Base-by-base conservation (phyloP, 2,888 invertebrate genomes). In the Acanthosepion pharaonis region DNA sequence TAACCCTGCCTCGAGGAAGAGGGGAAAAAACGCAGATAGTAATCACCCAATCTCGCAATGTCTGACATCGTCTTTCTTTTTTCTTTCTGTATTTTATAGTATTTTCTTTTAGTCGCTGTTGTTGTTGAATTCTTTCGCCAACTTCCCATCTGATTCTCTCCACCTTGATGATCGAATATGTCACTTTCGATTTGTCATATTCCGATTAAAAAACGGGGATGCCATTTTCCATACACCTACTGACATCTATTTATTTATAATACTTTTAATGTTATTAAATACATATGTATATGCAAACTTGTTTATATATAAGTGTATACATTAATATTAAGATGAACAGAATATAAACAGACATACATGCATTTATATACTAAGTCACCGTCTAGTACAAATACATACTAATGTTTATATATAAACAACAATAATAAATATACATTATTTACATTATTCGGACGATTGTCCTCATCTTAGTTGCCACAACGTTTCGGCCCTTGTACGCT, bases 361-460 rank as follows among this genome's bases (percentile, higher is more conserved):
- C 23, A 59, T 59, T 23, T 59, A 59, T 59, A 23, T 59, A 25
- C 23, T 20, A 42, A 42, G 42, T 42, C 42, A 42, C 42, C 42
- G 42, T 1, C 42, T 42, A 3, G 42, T 42, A 42, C 42, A 42
- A 42, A 42, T 42, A 42, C 42, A 42, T 42, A 42, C 42, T 42
- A 3, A 42, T 23, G 20, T 59, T 23, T 59, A 59, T 20, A 59
- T 48, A 48, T 18, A 51, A 28, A 51, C 18, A 15, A 5, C 51
- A 18, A 59, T 59, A 59, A 92, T 92, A 92, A 42, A 92, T 92
- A 92, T 92, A 92, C 42, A n/a, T n/a, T n/a, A n/a, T n/a, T n/a
- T n/a, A n/a, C n/a, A n/a, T n/a, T n/a, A n/a, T n/a, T n/a, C n/a
- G n/a, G n/a, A n/a, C n/a, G n/a, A n/a, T n/a, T n/a, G n/a, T n/a